Evolutionary conservation across 2,113 vertebrate genomes (phyloP).

Genomic region (Plecturocebus donacophilus): DNA sequence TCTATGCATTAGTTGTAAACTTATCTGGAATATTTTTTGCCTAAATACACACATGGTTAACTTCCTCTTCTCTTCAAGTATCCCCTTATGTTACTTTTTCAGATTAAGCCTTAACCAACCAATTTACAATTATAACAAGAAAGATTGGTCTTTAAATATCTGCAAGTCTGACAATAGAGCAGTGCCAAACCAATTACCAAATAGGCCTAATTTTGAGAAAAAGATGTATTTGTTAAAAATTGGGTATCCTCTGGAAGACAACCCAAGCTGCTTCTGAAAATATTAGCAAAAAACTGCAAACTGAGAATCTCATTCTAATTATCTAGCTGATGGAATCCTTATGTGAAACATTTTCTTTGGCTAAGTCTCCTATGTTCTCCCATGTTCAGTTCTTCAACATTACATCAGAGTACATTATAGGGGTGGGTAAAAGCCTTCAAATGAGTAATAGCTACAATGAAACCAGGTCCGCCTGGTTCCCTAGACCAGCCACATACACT

Average conservation of each 20-base stretch:
- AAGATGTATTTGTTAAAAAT: not conserved
- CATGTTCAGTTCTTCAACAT: not conserved
- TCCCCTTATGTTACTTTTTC: not conserved
- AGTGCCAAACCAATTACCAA: not conserved
- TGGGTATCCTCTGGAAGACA: not conserved
- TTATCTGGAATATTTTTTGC: not conserved
- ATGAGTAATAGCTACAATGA: not conserved
- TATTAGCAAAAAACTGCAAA: not conserved
- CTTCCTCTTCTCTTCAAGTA: not conserved
- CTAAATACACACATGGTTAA: not conserved
- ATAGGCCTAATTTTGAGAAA: not conserved
- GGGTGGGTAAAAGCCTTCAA: not conserved
- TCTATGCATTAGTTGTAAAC: not conserved
- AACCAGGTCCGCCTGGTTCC: not conserved
- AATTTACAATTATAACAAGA: not conserved
- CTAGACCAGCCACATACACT: not conserved
- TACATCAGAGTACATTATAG: not conserved
- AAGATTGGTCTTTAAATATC: not conserved
- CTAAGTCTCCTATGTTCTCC: not conserved
- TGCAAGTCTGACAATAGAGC: not conserved
- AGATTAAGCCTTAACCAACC: not conserved
- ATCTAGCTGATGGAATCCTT: not conserved
- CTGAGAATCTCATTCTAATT: not conserved
- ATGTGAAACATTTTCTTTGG: not conserved
- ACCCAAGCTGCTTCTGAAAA: not conserved